These are phyloP conservation scores for Nestor notabilis DNA, from an alignment of 2,113 vertebrate genomes.

Conservation along the genomic window DNA sequence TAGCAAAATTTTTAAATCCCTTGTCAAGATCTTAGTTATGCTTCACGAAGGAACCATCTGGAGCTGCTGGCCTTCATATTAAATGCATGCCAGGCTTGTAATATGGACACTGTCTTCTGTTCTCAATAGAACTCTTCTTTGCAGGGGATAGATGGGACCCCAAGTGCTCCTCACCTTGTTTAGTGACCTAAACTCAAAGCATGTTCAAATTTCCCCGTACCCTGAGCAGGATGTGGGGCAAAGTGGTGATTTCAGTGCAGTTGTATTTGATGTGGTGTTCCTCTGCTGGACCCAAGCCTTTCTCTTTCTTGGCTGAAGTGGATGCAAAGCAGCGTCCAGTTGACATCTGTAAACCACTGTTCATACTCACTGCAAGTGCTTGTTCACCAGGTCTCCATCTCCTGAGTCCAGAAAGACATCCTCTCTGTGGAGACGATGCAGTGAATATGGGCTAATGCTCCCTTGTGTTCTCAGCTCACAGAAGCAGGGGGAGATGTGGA, in stretches of 20 bases:
- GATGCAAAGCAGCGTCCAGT: not conserved
- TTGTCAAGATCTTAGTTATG: slow-evolving; percentile 54
- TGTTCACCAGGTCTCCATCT: not conserved
- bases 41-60: slow-evolving; percentile 28
- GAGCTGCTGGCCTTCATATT: not conserved
- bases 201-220: not conserved
- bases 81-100: not conserved
- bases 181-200: not conserved
- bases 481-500: not conserved
- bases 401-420: not conserved
- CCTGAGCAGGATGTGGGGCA: not conserved
- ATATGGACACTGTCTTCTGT: not conserved
- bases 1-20: slow-evolving; percentile 52
- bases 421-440: not conserved
- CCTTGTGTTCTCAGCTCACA: not conserved
- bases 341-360: not conserved
- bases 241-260: not conserved
- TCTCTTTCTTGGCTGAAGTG: not conserved
- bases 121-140: not conserved
- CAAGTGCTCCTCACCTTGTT: not conserved
- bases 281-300: not conserved
- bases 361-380: fast-evolving
- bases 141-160: not conserved
- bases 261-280: not conserved
- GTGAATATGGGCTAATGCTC: not conserved